Base-by-base conservation (phyloP, 2,113 vertebrate genomes). In the Phaethornis superciliosus region DNA sequence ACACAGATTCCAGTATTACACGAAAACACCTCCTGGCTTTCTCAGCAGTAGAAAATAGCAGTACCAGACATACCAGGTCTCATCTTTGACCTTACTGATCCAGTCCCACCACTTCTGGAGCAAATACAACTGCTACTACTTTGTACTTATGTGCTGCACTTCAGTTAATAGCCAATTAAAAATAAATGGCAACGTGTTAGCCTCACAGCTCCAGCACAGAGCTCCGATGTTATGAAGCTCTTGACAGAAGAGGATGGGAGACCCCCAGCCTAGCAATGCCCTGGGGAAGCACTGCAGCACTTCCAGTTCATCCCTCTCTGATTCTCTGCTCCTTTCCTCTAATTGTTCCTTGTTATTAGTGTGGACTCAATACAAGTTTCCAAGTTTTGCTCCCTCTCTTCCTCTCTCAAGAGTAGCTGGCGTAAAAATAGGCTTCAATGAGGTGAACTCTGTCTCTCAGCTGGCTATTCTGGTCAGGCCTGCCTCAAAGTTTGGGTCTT, bases 151-250 rank as follows among this genome's bases (percentile, higher is more conserved):
- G 1, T 2, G 9, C 18, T 63, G 35, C 35, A 17, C 27, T 42
- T 78, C 33, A 27, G 9, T 68, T 47, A 47, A 4, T 1, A 51
- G 30, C 44, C n/a, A 40, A 10, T 49, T 46, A 33, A 75, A 80
- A 47, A 24, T 2, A 6, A 0, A n/a, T 0, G 0, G 58, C 23
- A 37, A 35, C 12, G 10, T 10, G 26, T 4, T 27, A 56, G 62
- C 44, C 42, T 44, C n/a, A 11, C 20, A 56, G 81, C n/a, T 77
- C 19, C 10, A 0, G 3, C 49, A 35, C 12, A 37, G 65, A 68
- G 49, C 44, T 54, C 22, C 28, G 3, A 15, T 10, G 32, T 6
- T 24, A 17, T 46, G 42, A 44, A 30, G 12, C 13, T 15, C 35
- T 33, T 6, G 2, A 10, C 19, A 23, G 8, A 5, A 27, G 42